Conservation (phyloP, 2,888 invertebrate species). For the Netelia fuscicornis region DNA sequence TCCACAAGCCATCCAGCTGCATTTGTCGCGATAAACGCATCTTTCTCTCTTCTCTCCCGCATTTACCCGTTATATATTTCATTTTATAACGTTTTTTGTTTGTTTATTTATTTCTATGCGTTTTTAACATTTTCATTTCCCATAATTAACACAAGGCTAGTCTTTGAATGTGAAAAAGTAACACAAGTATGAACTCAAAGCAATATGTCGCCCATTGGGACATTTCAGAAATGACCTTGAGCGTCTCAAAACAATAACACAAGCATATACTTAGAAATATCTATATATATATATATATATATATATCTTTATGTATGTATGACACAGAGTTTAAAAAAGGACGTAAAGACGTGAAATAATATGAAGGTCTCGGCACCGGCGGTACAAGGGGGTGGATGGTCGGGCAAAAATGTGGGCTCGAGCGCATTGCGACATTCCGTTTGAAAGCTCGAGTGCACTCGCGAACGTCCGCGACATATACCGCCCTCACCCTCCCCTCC, state of each 20-base stretch:
- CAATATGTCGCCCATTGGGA: no score
- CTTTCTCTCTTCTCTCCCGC: slow-evolving; percentile 3
- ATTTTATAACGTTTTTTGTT: neutral
- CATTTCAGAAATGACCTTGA: no score
- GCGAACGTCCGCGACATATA: slow-evolving; percentile 36
- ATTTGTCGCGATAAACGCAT: slow-evolving; percentile 29
- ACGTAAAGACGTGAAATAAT: slow-evolving; percentile 30
- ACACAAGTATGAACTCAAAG: no score
- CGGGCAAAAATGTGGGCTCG: slow-evolving; percentile 68
- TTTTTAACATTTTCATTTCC: neutral
- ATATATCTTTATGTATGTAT: slow-evolving; percentile 29
- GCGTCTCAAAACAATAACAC: no score
- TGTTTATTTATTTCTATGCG: neutral
- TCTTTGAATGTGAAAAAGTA: no score
- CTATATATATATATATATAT: slow-evolving; percentile 1
- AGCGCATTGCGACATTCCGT: slow-evolving; percentile 74
- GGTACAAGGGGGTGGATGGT: slow-evolving; percentile 65
- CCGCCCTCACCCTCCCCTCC: neutral
- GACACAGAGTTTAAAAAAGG: slow-evolving; percentile 21
- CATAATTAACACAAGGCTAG: no score
- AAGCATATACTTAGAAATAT: neutral
- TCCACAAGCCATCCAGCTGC: slow-evolving; percentile 8
- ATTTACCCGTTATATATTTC: neutral
- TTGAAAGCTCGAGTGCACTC: slow-evolving; percentile 65
- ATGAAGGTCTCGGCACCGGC: slow-evolving; percentile 46